Evolutionary conservation across 2,888 invertebrate species (phyloP).

Genomic region (Apamea epomidion): DNA sequence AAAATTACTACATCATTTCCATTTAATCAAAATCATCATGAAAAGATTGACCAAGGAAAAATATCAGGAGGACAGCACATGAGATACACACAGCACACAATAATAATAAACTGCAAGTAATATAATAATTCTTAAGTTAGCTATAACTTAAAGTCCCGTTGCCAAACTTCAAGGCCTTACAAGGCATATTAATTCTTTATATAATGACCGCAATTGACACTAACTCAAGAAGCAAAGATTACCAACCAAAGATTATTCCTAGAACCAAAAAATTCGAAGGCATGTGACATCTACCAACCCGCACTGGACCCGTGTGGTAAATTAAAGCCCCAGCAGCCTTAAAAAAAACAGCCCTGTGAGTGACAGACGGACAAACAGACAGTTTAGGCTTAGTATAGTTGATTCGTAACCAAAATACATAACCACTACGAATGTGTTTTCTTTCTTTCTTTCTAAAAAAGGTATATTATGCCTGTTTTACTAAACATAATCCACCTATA

Average conservation of each 20-base stretch:
- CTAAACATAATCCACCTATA: too few species aligned
- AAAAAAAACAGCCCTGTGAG: not conserved
- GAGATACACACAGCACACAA: not conserved
- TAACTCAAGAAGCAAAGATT: too few species aligned
- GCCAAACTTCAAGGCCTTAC: not conserved
- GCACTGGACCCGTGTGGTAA: too few species aligned
- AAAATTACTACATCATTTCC: not conserved
- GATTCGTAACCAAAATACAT: not conserved
- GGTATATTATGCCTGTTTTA: too few species aligned
- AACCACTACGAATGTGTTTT: not conserved
- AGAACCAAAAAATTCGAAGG: too few species aligned
- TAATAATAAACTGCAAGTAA: not conserved
- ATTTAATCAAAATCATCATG: not conserved
- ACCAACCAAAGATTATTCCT: too few species aligned
- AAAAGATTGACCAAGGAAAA: not conserved
- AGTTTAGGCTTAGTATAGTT: not conserved
- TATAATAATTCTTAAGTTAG: not conserved
- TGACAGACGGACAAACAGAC: not conserved
- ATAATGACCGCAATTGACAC: not conserved
- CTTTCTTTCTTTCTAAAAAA: too few species aligned
- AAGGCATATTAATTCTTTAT: too few species aligned
- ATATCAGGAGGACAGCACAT: not conserved
- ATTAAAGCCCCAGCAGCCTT: not conserved
- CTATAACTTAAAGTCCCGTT: not conserved
- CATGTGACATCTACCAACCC: too few species aligned